Evolutionary conservation across 2,888 invertebrate species (phyloP), one percentile per base, ranked within the genome.

Genomic region (Vesta saturnalis): DNA sequence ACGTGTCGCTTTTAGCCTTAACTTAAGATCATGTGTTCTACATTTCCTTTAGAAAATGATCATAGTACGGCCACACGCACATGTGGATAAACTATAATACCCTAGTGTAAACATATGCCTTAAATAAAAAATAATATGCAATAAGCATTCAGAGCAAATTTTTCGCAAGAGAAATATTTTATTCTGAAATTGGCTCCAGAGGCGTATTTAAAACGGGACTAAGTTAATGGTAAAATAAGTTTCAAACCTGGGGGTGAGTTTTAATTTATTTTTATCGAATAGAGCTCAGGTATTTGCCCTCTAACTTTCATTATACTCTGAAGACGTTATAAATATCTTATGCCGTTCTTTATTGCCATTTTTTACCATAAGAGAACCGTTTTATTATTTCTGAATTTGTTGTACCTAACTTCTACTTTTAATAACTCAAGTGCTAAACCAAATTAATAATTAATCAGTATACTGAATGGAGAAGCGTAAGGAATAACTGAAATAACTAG

Each of bases 61-160:
- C 73, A 64, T 73, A 67, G 68, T 71, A 70, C 15, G 70, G 70
- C 71, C 73, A 71, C 73, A 71, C 73, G 62, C 71, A 67, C 71
- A 67, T 72, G 64, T 68, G 64, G 57, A 70, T 70, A 64, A 71
- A 49, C 71, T 61, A 70, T 68, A 63, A 54, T 55, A 30, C 56
- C 35, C 60, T 39, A 19, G 60, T 59, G 23, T 58, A 63, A 22
- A 22, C 23, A 19, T 12, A 19, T 22, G 21, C 14, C 18, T 39
- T 19, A 47, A 21, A 52, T 55, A 35, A 47, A 60, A 47, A 49
- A n/a, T 35, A 61, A 61, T 30, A 52, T 62, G 2, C 15, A 15
- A 62, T 56, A 30, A 30, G 15, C 14, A 49, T 35, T 39, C 19
- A 18, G 5, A n/a, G 19, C 61, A 15, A 60, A 47, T 46, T 46